Evolutionary conservation across 2,797 vertebrate genomes (phyloP).

Genomic region (Avahi laniger): DNA sequence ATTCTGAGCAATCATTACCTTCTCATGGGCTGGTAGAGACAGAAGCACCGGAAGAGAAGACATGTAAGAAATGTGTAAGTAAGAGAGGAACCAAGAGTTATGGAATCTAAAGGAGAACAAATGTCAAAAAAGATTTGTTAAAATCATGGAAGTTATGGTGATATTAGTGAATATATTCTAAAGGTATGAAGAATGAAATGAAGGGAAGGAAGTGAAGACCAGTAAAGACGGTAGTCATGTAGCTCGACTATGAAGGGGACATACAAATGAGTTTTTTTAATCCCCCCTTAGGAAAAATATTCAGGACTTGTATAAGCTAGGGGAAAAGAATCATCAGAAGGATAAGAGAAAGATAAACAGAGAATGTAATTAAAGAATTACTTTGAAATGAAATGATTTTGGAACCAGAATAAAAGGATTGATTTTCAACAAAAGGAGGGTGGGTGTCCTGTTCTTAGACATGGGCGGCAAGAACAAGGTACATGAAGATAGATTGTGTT

Average conservation of each 20-base stretch:
- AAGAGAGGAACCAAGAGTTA: neutral
- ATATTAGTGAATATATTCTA: neutral
- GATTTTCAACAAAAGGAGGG: neutral
- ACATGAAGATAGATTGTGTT: neutral
- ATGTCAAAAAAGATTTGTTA: neutral
- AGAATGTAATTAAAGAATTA: slow-evolving; percentile 16
- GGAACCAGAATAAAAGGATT: neutral
- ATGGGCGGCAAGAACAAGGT: neutral
- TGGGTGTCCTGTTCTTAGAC: neutral
- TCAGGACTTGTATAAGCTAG: neutral
- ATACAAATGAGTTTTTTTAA: neutral
- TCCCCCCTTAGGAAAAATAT: neutral
- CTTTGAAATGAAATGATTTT: neutral
- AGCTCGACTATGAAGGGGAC: neutral
- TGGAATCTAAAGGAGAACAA: neutral
- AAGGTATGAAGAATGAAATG: neutral
- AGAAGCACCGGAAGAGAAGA: neutral
- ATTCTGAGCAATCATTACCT: neutral
- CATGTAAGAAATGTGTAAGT: neutral
- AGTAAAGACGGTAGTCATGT: neutral
- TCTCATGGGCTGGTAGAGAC: neutral
- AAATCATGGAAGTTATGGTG: neutral
- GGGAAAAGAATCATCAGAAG: neutral
- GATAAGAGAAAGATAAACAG: neutral
- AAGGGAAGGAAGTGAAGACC: neutral